phyloP scores from a whole-genome alignment of 2,113 vertebrate genomes.

The Crotalus horridus region DNA sequence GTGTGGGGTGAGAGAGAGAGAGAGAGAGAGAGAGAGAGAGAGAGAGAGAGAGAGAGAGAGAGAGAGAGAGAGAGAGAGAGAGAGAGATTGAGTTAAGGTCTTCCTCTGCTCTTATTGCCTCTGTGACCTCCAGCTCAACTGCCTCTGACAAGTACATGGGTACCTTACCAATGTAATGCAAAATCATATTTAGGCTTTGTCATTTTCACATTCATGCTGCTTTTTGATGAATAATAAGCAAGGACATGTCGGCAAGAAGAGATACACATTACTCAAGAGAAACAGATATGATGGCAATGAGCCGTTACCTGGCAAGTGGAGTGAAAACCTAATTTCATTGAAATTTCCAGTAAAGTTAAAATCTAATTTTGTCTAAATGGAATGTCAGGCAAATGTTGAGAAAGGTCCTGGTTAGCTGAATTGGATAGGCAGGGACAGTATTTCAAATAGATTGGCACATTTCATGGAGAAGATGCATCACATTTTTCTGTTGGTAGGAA shows the following conservation, averaged over 20 bases:
- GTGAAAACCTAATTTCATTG: neutral
- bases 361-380: neutral
- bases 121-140: constrained; percentile 16
- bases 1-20: no score
- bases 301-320: neutral
- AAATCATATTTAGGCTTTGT: constrained; percentile 47
- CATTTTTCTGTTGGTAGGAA: neutral
- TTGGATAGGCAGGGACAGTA: neutral
- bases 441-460: neutral
- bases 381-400: neutral
- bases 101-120: constrained; percentile 23
- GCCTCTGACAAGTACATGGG: constrained; percentile 45
- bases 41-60: no score
- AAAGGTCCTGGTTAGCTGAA: neutral
- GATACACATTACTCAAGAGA: constrained; percentile 30
- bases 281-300: constrained; percentile 2
- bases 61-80: neutral
- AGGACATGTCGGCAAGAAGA: constrained; percentile 37
- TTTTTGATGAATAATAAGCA: constrained; percentile 46
- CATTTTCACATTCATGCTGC: constrained; percentile 39
- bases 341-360: neutral
- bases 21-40: neutral
- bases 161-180: constrained; percentile 30
- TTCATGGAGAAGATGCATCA: neutral
- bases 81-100: constrained; percentile 5